phyloP scores from a whole-genome alignment of 2,113 vertebrate species.

The Camelus bactrianus region DNA sequence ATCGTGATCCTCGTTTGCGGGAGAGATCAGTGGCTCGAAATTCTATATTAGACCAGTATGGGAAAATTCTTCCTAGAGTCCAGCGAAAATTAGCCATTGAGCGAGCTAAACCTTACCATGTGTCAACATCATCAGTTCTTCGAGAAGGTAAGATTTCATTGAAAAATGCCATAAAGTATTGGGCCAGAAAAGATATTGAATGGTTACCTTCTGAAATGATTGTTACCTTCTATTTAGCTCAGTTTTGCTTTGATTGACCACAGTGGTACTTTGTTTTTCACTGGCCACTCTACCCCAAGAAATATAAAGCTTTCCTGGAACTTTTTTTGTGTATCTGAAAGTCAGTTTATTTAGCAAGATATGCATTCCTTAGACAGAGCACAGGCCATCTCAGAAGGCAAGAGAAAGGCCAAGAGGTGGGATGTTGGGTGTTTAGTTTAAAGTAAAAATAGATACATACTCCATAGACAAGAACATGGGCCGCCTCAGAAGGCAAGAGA shows the following conservation, averaged over 20 bases:
- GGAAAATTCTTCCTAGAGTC: slow-evolving; percentile 94
- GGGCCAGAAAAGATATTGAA: not conserved
- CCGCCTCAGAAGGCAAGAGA: too few relatives aligned
- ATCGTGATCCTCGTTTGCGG: slow-evolving; percentile 92
- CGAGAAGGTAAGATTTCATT: slow-evolving; percentile 89
- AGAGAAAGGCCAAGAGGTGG: too few relatives aligned
- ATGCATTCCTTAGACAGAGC: too few relatives aligned
- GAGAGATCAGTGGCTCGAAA: slow-evolving; percentile 93
- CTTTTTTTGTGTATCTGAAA: too few relatives aligned
- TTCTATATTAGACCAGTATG: slow-evolving; percentile 93
- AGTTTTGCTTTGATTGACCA: not conserved
- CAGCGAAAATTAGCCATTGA: slow-evolving; percentile 95
- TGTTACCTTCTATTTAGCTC: not conserved
- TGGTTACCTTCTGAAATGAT: not conserved
- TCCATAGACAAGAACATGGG: too few relatives aligned
- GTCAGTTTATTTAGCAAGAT: too few relatives aligned
- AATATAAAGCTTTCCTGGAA: not conserved
- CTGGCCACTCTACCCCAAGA: not conserved
- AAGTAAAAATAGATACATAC: too few relatives aligned
- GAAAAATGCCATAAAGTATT: rapidly evolving
- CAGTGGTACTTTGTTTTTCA: not conserved
- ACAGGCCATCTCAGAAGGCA: too few relatives aligned
- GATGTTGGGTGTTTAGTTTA: too few relatives aligned
- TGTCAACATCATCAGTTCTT: slow-evolving; percentile 86
- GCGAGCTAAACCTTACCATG: slow-evolving; percentile 92